Base-by-base conservation (phyloP, 1,140 invertebrate genomes). In the Teleopsis dalmanni region DNA sequence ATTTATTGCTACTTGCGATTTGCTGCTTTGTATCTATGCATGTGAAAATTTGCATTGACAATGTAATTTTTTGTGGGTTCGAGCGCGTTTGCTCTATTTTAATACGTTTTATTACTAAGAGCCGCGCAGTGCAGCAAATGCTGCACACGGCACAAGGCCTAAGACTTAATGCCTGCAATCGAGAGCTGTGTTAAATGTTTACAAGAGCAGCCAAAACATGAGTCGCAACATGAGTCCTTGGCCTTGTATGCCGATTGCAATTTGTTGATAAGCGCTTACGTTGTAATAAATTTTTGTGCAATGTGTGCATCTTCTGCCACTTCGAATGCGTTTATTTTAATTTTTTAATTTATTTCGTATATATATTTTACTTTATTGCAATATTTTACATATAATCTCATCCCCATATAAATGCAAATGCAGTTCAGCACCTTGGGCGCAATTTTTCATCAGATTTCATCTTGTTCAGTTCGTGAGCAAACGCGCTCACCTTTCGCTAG, bases 361-460 rank as follows among this genome's bases (percentile, higher is more conserved):
- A n/a, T n/a, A n/a, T n/a, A n/a, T n/a, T n/a, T n/a, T n/a, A n/a
- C n/a, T n/a, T n/a, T n/a, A n/a, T n/a, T n/a, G n/a, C n/a, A n/a
- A n/a, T n/a, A 59, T 3, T 3, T 4, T 57, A 61, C 61, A 64
- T 61, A 64, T 62, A 62, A 59, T 57, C 59, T 62, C 62, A 65
- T 65, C 55, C 50, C 48, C 57, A 65, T 57, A 65, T 65, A 65
- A 62, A 65, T 60, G 59, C 62, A 62, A 58, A 65, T 65, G 52
- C 52, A 51, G 0, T 9, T 43, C 41, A 43, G 41, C 41, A 27
- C 41, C 41, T 65, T 55, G 58, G 62, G 53, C 62, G 62, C 62
- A 65, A 65, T 65, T 65, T 65, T 65, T 65, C 62, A 65, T 65
- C 59, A 64, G 62, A 65, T 65, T 65, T 53, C 62, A 65, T 65